Evolutionary conservation across 1,140 invertebrate species (phyloP).

Genomic region (Pogonomyrmex californicus): DNA sequence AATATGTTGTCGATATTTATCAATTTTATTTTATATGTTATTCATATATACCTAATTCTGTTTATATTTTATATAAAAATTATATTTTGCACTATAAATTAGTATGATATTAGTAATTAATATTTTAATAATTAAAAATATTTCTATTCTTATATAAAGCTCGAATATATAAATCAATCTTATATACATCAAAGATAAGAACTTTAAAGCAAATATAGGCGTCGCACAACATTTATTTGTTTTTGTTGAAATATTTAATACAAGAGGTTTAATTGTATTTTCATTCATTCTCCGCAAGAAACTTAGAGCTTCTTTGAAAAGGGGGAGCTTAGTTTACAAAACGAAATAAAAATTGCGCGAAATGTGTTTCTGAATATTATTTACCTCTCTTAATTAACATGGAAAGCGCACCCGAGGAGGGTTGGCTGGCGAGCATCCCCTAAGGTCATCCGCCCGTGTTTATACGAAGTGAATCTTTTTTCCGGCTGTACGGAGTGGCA

Average conservation of each 20-base stretch:
- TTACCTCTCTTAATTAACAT: slow-evolving; percentile 66
- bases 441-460: slow-evolving; percentile 55
- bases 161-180: not conserved
- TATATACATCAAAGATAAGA: slow-evolving; percentile 3
- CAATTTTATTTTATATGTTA: not conserved
- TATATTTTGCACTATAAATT: slow-evolving; percentile 1
- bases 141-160: not conserved
- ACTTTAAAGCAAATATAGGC: not conserved
- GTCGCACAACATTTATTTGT: not conserved
- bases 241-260: not conserved
- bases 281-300: not conserved
- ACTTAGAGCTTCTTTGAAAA: slow-evolving; percentile 2
- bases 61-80: not conserved
- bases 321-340: not conserved
- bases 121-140: not conserved
- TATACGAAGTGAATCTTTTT: slow-evolving; percentile 59
- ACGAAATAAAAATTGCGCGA: slow-evolving; percentile 27
- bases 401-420: slow-evolving; percentile 35
- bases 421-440: slow-evolving; percentile 10
- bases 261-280: not conserved
- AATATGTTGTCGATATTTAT: not conserved
- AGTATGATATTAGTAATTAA: not conserved
- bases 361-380: slow-evolving; percentile 57
- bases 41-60: not conserved
- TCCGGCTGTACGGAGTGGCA: slow-evolving; percentile 43